Evolutionary conservation across 1,140 invertebrate species (phyloP), one percentile per base, ranked within the genome.

Genomic region (Globodera rostochiensis): DNA sequence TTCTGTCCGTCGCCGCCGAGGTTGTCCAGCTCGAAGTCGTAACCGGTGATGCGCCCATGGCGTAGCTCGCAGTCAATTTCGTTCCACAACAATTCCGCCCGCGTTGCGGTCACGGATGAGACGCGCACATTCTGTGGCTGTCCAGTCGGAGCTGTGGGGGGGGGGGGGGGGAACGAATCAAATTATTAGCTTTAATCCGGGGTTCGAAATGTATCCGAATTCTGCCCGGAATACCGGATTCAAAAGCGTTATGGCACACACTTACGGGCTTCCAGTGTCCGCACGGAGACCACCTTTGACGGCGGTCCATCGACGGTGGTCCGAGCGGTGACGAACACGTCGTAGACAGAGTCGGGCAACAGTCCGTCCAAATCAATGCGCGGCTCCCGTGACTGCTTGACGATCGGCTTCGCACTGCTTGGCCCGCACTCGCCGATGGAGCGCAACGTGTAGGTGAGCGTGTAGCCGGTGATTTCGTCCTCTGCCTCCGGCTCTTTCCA

Each of bases 381-480:
- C 49, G 74, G 64, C 47, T 88, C 82, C 15, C 77, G 78, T 9
- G 84, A 67, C 53, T 85, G 67, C 9, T 82, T 74, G 15, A 84
- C 86, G 57, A 89, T 86, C 46, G 88, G 89, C 46, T 84, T 81
- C 13, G 87, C 71, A 49, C 69, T 80, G 21, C 83, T 79, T 4
- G 84, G 82, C 57, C 87, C 87, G 71, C 88, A 89, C 79, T 89
- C 88, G 66, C 89, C 88, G 74, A 89, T 88, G 1, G 89, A 90
- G 66, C 88, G 87, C 45, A 90, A 81, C 13, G 87, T 82, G 82
- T 89, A 89, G 13, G 76, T 81, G n/a, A 89, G 47, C n/a, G 89
- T 89, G 82, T 89, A 89, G 36, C 88, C 88, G 66, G 89, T 89
- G 82, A 89, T 90, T 36, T 89, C 89, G 80, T 90, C 90, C 9